A percentile compares a stretch with the other conserved stretches of the same genome.
Conservation (phyloP, 2,797 vertebrate species). For the Urosaurus nigricauda region DNA sequence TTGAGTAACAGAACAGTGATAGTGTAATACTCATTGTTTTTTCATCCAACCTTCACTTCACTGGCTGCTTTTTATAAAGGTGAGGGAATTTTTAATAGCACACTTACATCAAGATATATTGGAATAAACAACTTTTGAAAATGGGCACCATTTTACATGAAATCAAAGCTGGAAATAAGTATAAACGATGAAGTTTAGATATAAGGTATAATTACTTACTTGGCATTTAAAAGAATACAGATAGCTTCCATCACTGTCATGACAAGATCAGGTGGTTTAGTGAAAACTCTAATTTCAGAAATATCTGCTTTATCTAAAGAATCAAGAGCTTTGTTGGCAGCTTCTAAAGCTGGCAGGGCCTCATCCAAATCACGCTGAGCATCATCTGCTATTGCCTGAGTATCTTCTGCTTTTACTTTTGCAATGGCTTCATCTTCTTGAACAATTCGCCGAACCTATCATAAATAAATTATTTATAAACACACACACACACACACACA, state of each 20-base stretch:
- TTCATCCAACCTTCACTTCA: not conserved
- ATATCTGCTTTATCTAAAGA: slow-evolving; percentile 89
- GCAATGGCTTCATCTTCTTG: slow-evolving; percentile 86
- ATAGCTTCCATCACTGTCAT: slow-evolving; percentile 91
- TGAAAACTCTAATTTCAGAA: slow-evolving; percentile 89
- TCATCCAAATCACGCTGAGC: slow-evolving; percentile 87
- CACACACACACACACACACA: no score
- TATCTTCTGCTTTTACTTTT: slow-evolving; percentile 87
- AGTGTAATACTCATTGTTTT: not conserved
- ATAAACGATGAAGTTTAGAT: not conserved
- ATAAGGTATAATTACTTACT: slow-evolving; percentile 77
- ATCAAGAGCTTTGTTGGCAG: slow-evolving; percentile 85
- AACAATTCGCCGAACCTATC: slow-evolving; percentile 83
- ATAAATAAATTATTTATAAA: not conserved
- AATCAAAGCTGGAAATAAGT: slow-evolving; percentile 18
- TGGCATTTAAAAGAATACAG: slow-evolving; percentile 86
- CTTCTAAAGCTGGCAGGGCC: slow-evolving; percentile 84
- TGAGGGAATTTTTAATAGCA: not conserved
- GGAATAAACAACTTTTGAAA: slow-evolving; percentile 4
- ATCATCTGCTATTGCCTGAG: slow-evolving; percentile 87
- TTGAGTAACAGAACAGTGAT: no score
- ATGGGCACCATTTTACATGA: not conserved
- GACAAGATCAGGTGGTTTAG: slow-evolving; percentile 87
- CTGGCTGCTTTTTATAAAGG: not conserved
- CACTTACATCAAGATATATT: no score